Evolutionary conservation across 1,140 invertebrate genomes (phyloP).

Genomic region (Drosophila watanabei): DNA sequence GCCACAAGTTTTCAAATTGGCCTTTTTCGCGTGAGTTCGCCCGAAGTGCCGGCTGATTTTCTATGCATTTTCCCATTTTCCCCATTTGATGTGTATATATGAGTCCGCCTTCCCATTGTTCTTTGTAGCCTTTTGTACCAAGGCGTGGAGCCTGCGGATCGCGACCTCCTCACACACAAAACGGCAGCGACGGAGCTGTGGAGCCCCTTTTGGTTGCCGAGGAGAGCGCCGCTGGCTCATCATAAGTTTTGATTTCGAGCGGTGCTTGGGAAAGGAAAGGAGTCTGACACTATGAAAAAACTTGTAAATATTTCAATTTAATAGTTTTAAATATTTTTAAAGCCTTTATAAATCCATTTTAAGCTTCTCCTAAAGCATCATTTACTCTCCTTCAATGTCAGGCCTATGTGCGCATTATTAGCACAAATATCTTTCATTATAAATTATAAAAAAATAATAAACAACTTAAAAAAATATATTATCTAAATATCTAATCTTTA

Average conservation of each 20-base stretch:
- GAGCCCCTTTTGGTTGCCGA: constrained; percentile 34
- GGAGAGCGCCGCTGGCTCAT: constrained; percentile 48
- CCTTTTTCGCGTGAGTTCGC: constrained; percentile 58
- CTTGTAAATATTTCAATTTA: not conserved
- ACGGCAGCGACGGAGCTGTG: not conserved
- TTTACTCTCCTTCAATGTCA: not conserved
- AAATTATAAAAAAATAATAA: not conserved
- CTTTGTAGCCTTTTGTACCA: constrained; percentile 65
- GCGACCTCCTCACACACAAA: constrained; percentile 6
- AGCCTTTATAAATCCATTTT: not conserved
- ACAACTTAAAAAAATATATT: not conserved
- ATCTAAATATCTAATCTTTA: not conserved
- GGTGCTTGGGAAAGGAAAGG: constrained; percentile 4
- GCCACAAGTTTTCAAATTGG: constrained; percentile 79
- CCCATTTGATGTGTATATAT: constrained; percentile 42
- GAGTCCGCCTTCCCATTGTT: constrained; percentile 54
- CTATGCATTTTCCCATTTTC: constrained; percentile 55
- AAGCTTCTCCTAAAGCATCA: not conserved
- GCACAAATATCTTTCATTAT: not conserved
- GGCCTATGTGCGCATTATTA: accelerated
- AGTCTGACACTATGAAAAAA: not conserved
- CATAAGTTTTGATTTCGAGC: constrained; percentile 73
- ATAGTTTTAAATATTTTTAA: not conserved
- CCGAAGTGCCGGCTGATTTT: constrained; percentile 52
- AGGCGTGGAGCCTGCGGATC: constrained; percentile 16